Conservation (phyloP, 2,113 vertebrate species). For the Colinus virginianus region DNA sequence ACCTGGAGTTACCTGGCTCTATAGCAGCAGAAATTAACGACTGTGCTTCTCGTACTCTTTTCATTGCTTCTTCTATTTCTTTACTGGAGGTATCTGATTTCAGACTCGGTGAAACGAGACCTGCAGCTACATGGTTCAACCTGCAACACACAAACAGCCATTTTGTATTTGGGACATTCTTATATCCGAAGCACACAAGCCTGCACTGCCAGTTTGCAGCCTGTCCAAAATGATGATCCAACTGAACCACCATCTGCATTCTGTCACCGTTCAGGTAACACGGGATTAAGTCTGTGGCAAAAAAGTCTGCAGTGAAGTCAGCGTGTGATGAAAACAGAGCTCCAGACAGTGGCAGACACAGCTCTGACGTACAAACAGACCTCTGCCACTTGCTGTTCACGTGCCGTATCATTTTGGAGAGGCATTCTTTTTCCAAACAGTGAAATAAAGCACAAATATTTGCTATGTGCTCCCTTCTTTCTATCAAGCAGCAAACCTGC, state of each 20-base stretch:
- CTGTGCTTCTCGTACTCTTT: slow-evolving; percentile 96
- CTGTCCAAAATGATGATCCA: background rate
- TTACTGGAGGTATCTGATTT: slow-evolving; percentile 95
- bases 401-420: accelerated
- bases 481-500: background rate
- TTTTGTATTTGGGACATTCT: accelerated
- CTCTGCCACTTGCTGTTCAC: background rate
- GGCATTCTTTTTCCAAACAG: background rate
- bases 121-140: slow-evolving; percentile 93
- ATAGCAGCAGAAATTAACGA: slow-evolving; percentile 98
- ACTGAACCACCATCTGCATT: accelerated
- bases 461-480: background rate
- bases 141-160: slow-evolving; percentile 59
- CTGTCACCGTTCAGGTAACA: background rate
- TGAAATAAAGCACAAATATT: background rate
- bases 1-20: slow-evolving; percentile 89
- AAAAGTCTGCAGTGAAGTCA: background rate
- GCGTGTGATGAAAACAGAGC: background rate
- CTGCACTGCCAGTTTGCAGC: accelerated
- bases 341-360: accelerated
- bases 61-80: slow-evolving; percentile 99
- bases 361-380: background rate
- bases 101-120: slow-evolving; percentile 89
- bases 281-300: too few species aligned
- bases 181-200: accelerated